These are phyloP conservation scores for Anas bahamensis DNA, from an alignment of 2,797 vertebrate genomes.

Conservation along the genomic window DNA sequence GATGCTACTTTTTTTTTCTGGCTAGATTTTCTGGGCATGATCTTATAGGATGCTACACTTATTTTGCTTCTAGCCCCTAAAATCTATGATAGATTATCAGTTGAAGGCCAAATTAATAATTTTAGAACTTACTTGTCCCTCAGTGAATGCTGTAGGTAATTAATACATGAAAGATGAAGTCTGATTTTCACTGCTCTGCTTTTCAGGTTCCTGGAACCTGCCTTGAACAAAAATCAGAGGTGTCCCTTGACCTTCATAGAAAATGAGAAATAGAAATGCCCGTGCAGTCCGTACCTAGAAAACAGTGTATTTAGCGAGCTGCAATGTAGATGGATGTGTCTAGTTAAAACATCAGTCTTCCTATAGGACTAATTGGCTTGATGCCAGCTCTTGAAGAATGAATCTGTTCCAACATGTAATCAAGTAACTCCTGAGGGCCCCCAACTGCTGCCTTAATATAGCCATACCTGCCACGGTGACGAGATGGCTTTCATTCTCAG, in stretches of 20 bases:
- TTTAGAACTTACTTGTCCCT: neutral
- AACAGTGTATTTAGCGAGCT: slow-evolving; percentile 19
- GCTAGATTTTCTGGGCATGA: neutral
- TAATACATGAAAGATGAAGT: neutral
- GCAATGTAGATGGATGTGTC: slow-evolving; percentile 33
- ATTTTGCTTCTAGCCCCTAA: neutral
- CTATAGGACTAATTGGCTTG: slow-evolving; percentile 61
- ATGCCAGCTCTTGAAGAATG: slow-evolving; percentile 60
- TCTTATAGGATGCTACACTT: neutral
- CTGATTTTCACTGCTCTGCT: neutral
- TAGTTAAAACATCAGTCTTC: slow-evolving; percentile 61
- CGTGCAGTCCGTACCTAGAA: neutral
- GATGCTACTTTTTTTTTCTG: neutral
- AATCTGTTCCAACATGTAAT: slow-evolving; percentile 71
- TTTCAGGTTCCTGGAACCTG: neutral
- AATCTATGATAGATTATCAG: neutral
- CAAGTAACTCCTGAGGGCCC: slow-evolving; percentile 65
- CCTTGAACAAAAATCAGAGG: neutral
- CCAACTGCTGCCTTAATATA: slow-evolving; percentile 49
- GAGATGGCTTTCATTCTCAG: slow-evolving; percentile 56
- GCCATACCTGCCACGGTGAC: slow-evolving; percentile 51
- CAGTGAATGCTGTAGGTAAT: neutral
- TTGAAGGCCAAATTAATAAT: neutral
- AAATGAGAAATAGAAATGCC: slow-evolving; percentile 10
- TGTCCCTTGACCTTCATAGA: slow-evolving; percentile 4